These are phyloP conservation scores for Dascyllus trimaculatus DNA, from an alignment of 2,113 vertebrate species.

Conservation along the genomic window DNA sequence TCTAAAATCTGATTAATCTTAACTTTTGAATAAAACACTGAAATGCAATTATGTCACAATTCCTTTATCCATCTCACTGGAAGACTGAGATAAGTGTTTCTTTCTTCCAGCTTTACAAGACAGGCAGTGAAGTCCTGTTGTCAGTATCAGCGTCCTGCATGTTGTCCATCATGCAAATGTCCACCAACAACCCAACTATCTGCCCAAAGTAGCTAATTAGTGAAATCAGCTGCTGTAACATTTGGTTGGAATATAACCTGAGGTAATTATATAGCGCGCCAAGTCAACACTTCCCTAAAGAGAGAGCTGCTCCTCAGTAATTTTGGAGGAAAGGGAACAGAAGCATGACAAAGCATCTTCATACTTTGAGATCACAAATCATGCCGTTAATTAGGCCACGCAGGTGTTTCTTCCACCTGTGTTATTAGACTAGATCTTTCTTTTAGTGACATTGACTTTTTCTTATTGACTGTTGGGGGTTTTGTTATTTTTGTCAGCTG, in stretches of 20 bases:
- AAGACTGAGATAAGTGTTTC: too few relatives aligned
- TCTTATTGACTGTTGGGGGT: neutral
- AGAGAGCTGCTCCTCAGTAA: conserved; percentile 2
- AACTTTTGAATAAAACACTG: too few relatives aligned
- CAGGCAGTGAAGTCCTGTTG: neutral
- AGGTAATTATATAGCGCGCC: conserved; percentile 36
- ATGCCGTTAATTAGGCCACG: conserved; percentile 34
- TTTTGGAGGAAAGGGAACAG: neutral
- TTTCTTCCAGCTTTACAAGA: neutral
- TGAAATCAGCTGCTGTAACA: conserved; percentile 40
- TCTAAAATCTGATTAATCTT: too few relatives aligned
- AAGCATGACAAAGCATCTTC: conserved; percentile 18
- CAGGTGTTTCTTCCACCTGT: conserved; percentile 49
- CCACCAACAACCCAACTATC: neutral
- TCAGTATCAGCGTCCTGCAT: neutral
- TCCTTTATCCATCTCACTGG: too few relatives aligned
- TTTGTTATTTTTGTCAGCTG: neutral
- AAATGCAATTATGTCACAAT: too few relatives aligned
- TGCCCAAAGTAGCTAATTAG: conserved; percentile 30
- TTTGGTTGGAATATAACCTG: conserved; percentile 46
- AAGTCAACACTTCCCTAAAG: conserved; percentile 35
- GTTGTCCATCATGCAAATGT: neutral
- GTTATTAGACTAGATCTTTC: neutral
- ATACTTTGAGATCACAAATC: conserved; percentile 13
- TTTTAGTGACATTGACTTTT: neutral